Conservation (phyloP, 2,797 vertebrate genomes). For the Uromys caudimaculatus region DNA sequence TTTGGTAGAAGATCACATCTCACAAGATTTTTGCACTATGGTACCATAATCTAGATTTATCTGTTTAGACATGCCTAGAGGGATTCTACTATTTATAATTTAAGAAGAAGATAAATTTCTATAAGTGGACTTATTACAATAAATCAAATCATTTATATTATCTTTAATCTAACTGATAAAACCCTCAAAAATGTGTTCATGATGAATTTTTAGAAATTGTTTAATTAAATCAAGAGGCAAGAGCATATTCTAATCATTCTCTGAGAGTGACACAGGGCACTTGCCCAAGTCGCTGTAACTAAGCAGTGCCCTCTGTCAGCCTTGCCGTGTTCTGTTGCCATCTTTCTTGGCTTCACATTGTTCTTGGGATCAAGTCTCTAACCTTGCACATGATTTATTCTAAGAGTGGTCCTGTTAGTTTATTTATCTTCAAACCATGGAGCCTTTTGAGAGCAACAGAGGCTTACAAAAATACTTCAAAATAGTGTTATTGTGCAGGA, state of each 20-base stretch:
- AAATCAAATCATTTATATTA: constrained; percentile 39
- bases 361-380: constrained; percentile 1
- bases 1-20: constrained; percentile 53
- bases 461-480: neutral
- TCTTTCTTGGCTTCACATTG: neutral
- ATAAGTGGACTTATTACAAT: constrained; percentile 31
- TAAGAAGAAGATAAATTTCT: constrained; percentile 29
- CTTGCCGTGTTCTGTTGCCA: neutral
- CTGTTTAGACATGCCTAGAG: constrained; percentile 20
- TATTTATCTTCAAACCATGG: constrained; percentile 23
- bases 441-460: neutral
- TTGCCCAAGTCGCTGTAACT: neutral
- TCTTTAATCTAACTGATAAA: constrained; percentile 33
- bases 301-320: neutral
- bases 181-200: constrained; percentile 21
- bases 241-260: neutral
- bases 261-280: neutral
- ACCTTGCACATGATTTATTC: neutral
- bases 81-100: constrained; percentile 25
- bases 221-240: neutral
- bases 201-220: constrained; percentile 10
- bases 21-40: constrained; percentile 37
- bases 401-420: neutral
- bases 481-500: neutral
- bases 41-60: constrained; percentile 40